Percentiles rank a stretch among this genome's conserved stretches.
Conservation (phyloP, 2,113 vertebrate genomes). For the Columba janthina region DNA sequence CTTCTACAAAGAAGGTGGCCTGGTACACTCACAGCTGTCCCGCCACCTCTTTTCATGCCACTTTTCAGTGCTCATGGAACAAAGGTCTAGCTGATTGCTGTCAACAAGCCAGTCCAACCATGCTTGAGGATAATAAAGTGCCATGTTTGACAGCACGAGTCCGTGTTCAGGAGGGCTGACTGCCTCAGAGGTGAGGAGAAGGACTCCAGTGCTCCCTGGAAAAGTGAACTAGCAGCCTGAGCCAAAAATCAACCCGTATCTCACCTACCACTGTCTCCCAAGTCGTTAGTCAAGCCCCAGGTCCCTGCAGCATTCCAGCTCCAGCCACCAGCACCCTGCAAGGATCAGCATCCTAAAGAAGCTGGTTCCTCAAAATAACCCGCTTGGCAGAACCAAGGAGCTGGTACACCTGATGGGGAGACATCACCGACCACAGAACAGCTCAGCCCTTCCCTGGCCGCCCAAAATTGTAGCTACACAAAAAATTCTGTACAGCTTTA, state of each 20-base stretch:
- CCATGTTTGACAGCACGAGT: background rate
- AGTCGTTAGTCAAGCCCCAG: no score
- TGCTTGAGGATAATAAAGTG: background rate
- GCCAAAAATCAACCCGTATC: background rate
- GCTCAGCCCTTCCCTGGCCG: background rate
- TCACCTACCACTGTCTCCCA: fast-evolving
- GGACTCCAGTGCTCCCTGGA: background rate
- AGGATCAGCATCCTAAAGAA: fast-evolving
- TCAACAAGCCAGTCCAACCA: background rate
- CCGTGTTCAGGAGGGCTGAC: background rate
- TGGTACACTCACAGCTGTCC: background rate
- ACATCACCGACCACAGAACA: background rate
- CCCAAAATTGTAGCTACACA: background rate
- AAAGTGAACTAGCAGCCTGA: background rate
- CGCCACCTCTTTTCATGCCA: background rate
- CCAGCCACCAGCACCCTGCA: background rate
- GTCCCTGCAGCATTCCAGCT: background rate
- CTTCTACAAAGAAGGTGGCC: background rate
- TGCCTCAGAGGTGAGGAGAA: background rate
- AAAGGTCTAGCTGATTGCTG: background rate
- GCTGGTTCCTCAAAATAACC: background rate
- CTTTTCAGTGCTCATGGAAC: background rate
- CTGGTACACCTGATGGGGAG: background rate
- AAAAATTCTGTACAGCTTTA: background rate
- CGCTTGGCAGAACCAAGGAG: fast-evolving